These are phyloP conservation scores for Zaprionus lachaisei DNA, from an alignment of 1,140 invertebrate genomes.

Conservation along the genomic window DNA sequence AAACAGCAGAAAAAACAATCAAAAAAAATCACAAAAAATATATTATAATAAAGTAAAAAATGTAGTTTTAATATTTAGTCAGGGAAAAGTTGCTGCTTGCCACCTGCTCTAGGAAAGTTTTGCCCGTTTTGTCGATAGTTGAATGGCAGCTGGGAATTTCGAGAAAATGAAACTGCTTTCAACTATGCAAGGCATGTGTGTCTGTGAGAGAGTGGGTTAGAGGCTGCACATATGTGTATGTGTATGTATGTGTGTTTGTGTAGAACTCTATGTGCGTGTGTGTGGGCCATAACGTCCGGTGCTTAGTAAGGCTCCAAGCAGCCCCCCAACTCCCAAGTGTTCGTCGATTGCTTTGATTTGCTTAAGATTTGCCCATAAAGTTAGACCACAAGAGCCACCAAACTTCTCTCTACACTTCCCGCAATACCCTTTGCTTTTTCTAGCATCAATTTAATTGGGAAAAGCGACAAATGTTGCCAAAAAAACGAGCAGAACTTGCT, in stretches of 20 bases:
- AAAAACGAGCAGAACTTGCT: background rate
- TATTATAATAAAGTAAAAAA: constrained; percentile 9
- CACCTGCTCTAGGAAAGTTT: constrained; percentile 7
- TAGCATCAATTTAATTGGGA: constrained; percentile 17
- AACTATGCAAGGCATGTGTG: constrained; percentile 5
- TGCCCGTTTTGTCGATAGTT: constrained; percentile 22
- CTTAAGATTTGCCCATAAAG: constrained; percentile 29
- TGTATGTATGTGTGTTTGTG: background rate
- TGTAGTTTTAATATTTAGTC: background rate
- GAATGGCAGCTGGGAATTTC: constrained; percentile 31
- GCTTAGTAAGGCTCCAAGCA: background rate
- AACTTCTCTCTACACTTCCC: background rate
- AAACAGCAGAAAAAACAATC: constrained; percentile 4
- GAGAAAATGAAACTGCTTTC: constrained; percentile 30
- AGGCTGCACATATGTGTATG: no score
- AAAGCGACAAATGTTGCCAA: background rate
- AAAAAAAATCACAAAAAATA: background rate
- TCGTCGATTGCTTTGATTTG: constrained; percentile 40
- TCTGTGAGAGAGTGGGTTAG: background rate
- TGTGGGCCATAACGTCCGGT: constrained; percentile 18
- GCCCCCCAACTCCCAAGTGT: constrained; percentile 19
- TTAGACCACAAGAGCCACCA: constrained; percentile 8
- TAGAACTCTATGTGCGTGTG: background rate
- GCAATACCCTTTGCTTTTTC: background rate
- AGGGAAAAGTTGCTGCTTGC: background rate